phyloP scores from a whole-genome alignment of 2,888 invertebrate genomes.

The Dasypolia templi region DNA sequence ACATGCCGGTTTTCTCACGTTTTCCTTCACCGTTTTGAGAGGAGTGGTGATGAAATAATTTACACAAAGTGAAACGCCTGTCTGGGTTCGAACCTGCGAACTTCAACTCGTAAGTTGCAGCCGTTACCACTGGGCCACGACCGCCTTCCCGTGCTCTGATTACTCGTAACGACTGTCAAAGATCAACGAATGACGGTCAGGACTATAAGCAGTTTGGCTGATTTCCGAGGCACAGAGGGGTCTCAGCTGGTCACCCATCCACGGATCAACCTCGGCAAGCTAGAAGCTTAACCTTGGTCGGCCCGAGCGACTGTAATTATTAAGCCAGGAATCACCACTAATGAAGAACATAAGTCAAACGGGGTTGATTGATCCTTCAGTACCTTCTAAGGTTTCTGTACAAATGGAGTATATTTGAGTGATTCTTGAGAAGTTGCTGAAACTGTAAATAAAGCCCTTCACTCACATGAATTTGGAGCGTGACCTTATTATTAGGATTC shows the following conservation, averaged over 20 bases:
- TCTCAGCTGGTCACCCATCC: not conserved
- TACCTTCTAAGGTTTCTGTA: slow-evolving; percentile 2
- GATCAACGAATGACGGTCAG: not conserved
- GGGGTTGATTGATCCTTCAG: not conserved
- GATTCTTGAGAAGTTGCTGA: not conserved
- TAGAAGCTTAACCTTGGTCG: too few species aligned
- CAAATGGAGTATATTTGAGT: not conserved
- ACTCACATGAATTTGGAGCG: slow-evolving; percentile 6
- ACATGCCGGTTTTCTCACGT: too few species aligned
- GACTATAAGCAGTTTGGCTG: too few species aligned
- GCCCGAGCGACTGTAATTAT: not conserved
- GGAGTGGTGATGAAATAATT: too few species aligned
- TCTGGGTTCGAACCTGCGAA: too few species aligned
- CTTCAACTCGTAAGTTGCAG: too few species aligned
- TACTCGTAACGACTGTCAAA: not conserved
- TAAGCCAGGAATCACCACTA: not conserved
- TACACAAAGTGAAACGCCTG: too few species aligned
- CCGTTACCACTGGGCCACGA: too few species aligned
- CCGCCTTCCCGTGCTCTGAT: too few species aligned
- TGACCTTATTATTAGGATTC: slow-evolving; percentile 14
- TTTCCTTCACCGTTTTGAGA: too few species aligned
- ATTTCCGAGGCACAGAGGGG: too few species aligned
- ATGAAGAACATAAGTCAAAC: not conserved
- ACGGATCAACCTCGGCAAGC: too few species aligned
- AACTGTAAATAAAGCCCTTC: slow-evolving; percentile 12